Percentiles rank a stretch among this genome's conserved stretches.
Evolutionary conservation across 1,140 invertebrate genomes (phyloP).

Genomic region (Frieseomelitta varia): DNA sequence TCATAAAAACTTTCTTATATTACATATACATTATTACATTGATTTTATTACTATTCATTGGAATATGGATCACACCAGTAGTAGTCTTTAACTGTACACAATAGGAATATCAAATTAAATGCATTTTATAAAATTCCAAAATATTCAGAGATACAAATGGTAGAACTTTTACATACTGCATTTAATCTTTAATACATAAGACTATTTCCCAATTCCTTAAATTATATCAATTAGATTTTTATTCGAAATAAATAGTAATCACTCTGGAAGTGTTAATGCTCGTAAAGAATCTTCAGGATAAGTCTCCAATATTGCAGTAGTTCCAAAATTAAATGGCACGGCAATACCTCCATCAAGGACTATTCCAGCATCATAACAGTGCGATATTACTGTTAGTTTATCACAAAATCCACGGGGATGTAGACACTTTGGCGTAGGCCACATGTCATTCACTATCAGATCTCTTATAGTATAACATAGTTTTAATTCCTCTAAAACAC

Average conservation of each 20-base stretch:
- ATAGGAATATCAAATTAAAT: constrained; percentile 31
- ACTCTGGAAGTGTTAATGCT: constrained; percentile 88
- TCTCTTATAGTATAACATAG: constrained; percentile 97
- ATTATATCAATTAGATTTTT: neutral
- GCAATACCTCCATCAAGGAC: constrained; percentile 98
- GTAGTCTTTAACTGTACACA: neutral
- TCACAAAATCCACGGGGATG: constrained; percentile 86
- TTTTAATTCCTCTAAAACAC: constrained; percentile 85
- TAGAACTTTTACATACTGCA: neutral
- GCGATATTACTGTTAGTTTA: constrained; percentile 90
- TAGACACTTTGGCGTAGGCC: constrained; percentile 87
- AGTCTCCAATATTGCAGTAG: constrained; percentile 92
- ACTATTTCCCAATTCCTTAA: neutral
- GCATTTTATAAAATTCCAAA: neutral
- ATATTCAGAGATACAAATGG: constrained; percentile 9
- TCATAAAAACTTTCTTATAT: constrained; percentile 1
- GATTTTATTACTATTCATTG: neutral
- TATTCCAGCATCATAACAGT: constrained; percentile 96
- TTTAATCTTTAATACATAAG: neutral
- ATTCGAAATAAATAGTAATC: neutral
- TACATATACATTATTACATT: constrained; percentile 2
- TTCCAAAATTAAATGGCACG: constrained; percentile 97
- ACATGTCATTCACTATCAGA: constrained; percentile 91
- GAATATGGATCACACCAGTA: neutral
- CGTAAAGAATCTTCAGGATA: constrained; percentile 93